Evolutionary conservation across 1,140 invertebrate genomes (phyloP).

Genomic region (Octopus bimaculoides): DNA sequence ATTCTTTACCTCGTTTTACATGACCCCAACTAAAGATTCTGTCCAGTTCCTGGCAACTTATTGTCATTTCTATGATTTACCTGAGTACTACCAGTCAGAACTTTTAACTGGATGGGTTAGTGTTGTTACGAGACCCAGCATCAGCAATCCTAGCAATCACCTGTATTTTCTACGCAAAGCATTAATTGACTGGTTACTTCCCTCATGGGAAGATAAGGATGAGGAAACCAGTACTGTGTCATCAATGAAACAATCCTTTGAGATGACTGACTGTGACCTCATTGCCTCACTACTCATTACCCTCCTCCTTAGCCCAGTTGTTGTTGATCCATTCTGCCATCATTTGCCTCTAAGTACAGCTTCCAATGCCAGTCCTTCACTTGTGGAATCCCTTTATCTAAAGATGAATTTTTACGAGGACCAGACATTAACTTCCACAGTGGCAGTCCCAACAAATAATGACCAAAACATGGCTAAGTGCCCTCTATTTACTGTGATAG

Average conservation of each 20-base stretch:
- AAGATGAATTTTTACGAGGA: too few species aligned
- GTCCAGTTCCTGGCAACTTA: conserved; percentile 28
- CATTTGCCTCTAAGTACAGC: too few species aligned
- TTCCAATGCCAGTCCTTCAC: too few species aligned
- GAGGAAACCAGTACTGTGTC: conserved; percentile 11
- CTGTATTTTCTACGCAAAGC: conserved; percentile 29
- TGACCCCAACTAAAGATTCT: conserved; percentile 22
- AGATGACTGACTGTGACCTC: conserved; percentile 17
- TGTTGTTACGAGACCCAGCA: conserved; percentile 9
- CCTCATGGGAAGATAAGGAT: conserved; percentile 19
- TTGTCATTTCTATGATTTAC: conserved; percentile 19
- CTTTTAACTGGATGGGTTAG: conserved; percentile 12
- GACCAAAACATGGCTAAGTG: too few species aligned
- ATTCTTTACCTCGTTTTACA: conserved; percentile 30
- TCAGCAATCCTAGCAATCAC: conserved; percentile 1
- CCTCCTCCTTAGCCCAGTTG: neutral
- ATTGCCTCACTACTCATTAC: conserved; percentile 18
- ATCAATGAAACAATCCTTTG: conserved; percentile 13
- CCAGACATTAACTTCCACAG: too few species aligned
- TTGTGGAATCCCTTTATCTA: too few species aligned
- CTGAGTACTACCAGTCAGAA: conserved; percentile 33
- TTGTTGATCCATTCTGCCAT: too few species aligned
- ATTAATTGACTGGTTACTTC: conserved; percentile 35
- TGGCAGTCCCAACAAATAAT: too few species aligned
- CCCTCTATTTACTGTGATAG: too few species aligned